Evolutionary conservation across 2,797 vertebrate genomes (phyloP), one percentile per base, ranked within the genome.

Genomic region (Leptatherina wallacei): DNA sequence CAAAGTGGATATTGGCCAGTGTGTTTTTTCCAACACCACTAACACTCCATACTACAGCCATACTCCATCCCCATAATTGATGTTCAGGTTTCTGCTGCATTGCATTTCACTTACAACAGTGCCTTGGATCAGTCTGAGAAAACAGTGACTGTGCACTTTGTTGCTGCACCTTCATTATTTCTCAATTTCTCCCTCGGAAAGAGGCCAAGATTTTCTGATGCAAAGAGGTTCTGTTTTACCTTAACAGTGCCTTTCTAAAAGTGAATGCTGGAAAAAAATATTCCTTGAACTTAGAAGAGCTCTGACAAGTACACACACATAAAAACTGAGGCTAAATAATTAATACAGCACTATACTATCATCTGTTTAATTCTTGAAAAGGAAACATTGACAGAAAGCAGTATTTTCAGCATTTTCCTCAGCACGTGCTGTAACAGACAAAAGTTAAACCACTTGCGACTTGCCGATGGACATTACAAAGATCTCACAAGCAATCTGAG

Each of bases 11-110:
- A 27, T 9, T 58, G 58, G 42, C 18, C 42, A 29, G 24, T 27
- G 35, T 27, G 63, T 78, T 20, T 44, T 44, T 70, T 75, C 73
- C 47, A 56, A 81, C 66, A 72, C 73, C 60, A 75, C 61, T 69
- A 35, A 57, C 24, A 7, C 57, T 59, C 68, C 71, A 73, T 32
- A 4, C 32, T 32, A 27, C 24, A 27, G 24, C 24, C 24, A 27
- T 71, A 80, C 63, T 80, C 75, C 69, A 82, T 79, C 67, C 77
- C 60, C 47, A 70, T 80, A 89, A 85, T 82, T 89, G 86, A 90
- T 85, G 77, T 78, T 78, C 67, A 78, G 69, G 64, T 85, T 89
- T 87, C 77, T 88, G 82, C 87, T 80, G 75, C 75, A 82, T 61
- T 86, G 82, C 85, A 81, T 83, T 84, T 85, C 80, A 84, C 81